These are phyloP conservation scores for Sarcoramphus papa DNA, from an alignment of 2,797 vertebrate genomes.

Conservation along the genomic window DNA sequence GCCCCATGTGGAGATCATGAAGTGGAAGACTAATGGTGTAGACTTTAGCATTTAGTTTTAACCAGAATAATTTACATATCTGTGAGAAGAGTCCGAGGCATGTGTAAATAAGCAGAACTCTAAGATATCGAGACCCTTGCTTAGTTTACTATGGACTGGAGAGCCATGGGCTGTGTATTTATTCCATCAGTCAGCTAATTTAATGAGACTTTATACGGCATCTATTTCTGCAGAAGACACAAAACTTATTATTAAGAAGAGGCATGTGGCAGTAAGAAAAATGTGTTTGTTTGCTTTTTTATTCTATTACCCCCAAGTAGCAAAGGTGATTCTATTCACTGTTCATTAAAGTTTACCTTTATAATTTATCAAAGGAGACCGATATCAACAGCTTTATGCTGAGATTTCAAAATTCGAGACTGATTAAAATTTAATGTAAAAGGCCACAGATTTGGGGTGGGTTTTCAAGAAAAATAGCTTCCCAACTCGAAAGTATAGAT, in stretches of 20 bases:
- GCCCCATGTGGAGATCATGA: conserved; percentile 99
- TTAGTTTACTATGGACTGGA: conserved; percentile 79
- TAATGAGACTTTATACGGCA: conserved; percentile 93
- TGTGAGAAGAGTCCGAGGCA: conserved; percentile 86
- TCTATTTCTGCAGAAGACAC: conserved; percentile 92
- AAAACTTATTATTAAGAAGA: conserved; percentile 98
- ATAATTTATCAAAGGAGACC: conserved; percentile 91
- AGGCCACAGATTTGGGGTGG: conserved; percentile 79
- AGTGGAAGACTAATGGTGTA: conserved; percentile 99
- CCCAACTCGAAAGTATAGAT: conserved; percentile 20
- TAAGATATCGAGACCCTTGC: conserved; percentile 75
- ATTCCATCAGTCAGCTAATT: conserved; percentile 91
- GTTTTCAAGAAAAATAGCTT: conserved; percentile 61
- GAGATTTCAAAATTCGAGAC: conserved; percentile 89
- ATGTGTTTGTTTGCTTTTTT: conserved; percentile 89
- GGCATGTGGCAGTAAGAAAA: conserved; percentile 98
- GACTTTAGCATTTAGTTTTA: conserved; percentile 97
- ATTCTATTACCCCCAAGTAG: conserved; percentile 91
- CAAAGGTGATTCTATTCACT: conserved; percentile 92
- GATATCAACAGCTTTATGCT: conserved; percentile 90
- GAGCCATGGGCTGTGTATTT: conserved; percentile 80
- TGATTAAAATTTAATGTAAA: conserved; percentile 89
- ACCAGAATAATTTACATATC: conserved; percentile 94
- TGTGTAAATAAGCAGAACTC: conserved; percentile 97
- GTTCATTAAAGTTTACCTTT: conserved; percentile 95